phyloP scores from a whole-genome alignment of 2,797 vertebrate species.

The Lateolabrax maculatus region DNA sequence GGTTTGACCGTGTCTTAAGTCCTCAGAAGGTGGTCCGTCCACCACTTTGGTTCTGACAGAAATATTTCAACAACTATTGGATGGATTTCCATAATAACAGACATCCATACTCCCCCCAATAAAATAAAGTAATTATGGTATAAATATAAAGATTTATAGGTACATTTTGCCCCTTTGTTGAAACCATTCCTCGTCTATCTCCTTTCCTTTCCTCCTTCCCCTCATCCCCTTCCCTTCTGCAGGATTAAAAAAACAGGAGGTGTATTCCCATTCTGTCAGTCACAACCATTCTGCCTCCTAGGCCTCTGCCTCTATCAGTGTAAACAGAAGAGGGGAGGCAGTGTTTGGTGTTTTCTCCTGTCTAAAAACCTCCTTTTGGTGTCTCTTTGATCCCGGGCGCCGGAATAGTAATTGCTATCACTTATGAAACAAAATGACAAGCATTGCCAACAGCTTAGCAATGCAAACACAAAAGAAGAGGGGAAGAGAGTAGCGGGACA shows the following conservation, averaged over 20 bases:
- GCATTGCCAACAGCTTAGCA: conserved; percentile 67
- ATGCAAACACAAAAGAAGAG: conserved; percentile 65
- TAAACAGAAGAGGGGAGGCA: conserved; percentile 75
- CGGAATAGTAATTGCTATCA: conserved; percentile 79
- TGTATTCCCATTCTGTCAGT: conserved; percentile 81
- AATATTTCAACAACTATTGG: background rate
- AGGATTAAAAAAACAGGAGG: conserved; percentile 72
- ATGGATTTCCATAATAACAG: background rate
- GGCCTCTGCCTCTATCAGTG: conserved; percentile 72
- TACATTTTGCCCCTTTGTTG: conserved; percentile 56
- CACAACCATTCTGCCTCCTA: conserved; percentile 58
- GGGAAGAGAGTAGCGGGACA: conserved; percentile 22
- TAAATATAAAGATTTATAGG: too few relatives aligned
- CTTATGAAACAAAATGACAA: conserved; percentile 79
- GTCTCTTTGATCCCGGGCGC: conserved; percentile 78
- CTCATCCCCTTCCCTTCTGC: conserved; percentile 17
- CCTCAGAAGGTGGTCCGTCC: too few relatives aligned
- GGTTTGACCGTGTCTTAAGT: conserved; percentile 38
- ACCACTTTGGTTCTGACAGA: background rate
- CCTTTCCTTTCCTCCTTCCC: conserved; percentile 8
- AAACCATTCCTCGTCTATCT: conserved; percentile 26
- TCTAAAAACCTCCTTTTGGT: conserved; percentile 74
- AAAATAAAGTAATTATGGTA: too few relatives aligned
- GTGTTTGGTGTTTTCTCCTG: conserved; percentile 71
- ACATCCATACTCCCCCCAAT: too few relatives aligned